These are phyloP conservation scores for Ceratosolen solmsi DNA, from an alignment of 1,140 invertebrate species.

Conservation along the genomic window DNA sequence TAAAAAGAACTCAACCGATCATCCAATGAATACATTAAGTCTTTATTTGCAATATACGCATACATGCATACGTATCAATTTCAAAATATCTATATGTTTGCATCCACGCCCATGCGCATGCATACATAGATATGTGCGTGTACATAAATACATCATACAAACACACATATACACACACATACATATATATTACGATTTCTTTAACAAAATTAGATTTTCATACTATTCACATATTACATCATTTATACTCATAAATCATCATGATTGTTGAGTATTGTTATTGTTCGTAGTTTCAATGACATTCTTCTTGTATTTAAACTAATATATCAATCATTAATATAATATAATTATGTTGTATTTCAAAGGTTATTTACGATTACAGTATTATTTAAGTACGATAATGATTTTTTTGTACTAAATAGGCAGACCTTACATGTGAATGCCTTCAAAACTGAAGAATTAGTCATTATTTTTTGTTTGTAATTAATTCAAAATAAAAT, in stretches of 20 bases:
- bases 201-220: conserved; percentile 70
- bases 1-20: no score
- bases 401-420: conserved; percentile 44
- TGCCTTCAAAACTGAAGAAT: not conserved
- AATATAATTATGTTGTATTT: conserved; percentile 21
- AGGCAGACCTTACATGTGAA: not conserved
- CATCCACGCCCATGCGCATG: not conserved
- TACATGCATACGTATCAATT: not conserved
- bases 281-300: conserved; percentile 13
- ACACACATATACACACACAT: no score
- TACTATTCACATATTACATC: conserved; percentile 66
- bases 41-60: not conserved
- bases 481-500: not conserved
- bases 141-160: no score
- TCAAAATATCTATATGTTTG: not conserved
- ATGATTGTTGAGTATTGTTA: not conserved
- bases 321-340: conserved; percentile 6
- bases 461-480: not conserved
- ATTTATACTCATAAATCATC: conserved; percentile 53
- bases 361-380: not conserved
- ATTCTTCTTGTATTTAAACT: conserved; percentile 27
- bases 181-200: conserved; percentile 66
- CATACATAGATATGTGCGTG: not conserved
- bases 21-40: no score
- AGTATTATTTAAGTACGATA: conserved; percentile 32